Evolutionary conservation across 64 coral and sea anemone species (phyloP), one percentile per base, ranked within the genome.

Genomic region (Dendrophyllia cribrosa): DNA sequence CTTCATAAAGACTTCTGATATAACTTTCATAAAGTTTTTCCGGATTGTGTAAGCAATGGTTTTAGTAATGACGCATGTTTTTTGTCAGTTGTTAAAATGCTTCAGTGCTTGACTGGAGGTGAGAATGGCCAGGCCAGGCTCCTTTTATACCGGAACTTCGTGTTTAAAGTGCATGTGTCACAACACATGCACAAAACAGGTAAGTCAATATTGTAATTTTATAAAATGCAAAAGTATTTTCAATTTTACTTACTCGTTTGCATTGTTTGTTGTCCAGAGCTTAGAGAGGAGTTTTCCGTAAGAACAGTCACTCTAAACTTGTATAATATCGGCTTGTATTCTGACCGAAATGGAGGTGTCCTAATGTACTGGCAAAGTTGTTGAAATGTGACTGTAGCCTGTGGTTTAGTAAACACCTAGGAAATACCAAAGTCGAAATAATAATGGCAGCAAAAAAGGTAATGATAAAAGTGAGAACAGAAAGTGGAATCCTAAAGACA

Each of bases 291-390:
- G 51, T 78, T 66, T 51, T 90, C 64, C 9, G 88, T 80, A 23
- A 90, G 47, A 6, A 78, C 88, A 55, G 64, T 62, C 26, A 90
- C 45, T 44, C 9, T 78, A 51, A 90, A 90, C 34, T 11, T 17
- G 34, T 49, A 90, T 34, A 47, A 50, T 15, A 51, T 67, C 0
- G 63, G 8, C 21, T 20, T 63, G 80, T 67, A 84, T 6, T 84
- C 61, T 7, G 80, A 48, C 8, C 45, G 16, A 21, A 51, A 23
- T 4, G 43, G 16, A 2, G 14, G 1, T 12, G 0, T 44, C 22
- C 44, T 3, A 11, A 20, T 48, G 7, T 17, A 22, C 7, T 5
- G 4, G 6, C 80, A 84, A 24, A 65, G 80, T 0, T 68, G 6
- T 2, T 19, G 24, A 15, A 84, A 20, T 2, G 6, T 67, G 43